These are phyloP conservation scores for Netelia virgata DNA, from an alignment of 2,888 invertebrate species.

Conservation along the genomic window DNA sequence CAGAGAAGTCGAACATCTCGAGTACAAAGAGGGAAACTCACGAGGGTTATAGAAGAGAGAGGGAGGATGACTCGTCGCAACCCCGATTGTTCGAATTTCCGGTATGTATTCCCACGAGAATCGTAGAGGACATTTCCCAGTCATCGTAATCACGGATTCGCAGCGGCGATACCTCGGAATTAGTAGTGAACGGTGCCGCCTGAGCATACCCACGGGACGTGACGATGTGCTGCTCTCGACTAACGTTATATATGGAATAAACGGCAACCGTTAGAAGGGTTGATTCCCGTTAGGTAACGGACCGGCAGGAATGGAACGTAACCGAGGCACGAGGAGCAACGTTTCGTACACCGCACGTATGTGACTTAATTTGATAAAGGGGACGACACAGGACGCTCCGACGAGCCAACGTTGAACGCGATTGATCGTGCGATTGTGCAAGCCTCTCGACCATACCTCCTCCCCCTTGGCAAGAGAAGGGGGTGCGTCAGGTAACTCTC, in stretches of 20 bases:
- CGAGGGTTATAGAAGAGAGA: background rate
- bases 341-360: conserved; percentile 2
- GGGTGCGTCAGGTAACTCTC: conserved; percentile 46
- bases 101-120: conserved; percentile 43
- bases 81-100: conserved; percentile 49
- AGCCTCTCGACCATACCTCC: background rate
- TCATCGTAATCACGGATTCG: conserved; percentile 65
- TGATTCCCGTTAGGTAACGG: background rate
- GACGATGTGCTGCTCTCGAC: conserved; percentile 18
- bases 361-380: conserved; percentile 68
- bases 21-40: background rate
- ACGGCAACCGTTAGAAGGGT: background rate
- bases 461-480: background rate
- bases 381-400: conserved; percentile 30
- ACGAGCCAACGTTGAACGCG: conserved; percentile 21
- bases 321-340: background rate
- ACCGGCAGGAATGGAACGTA: background rate
- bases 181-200: conserved; percentile 55
- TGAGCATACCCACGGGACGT: conserved; percentile 61
- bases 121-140: conserved; percentile 25
- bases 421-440: conserved; percentile 58
- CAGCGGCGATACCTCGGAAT: conserved; percentile 65
- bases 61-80: background rate
- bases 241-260: background rate
- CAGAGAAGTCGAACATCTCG: background rate